Percentiles rank a stretch among this genome's conserved stretches.
These are phyloP conservation scores for Heliconius sara DNA, from an alignment of 2,888 invertebrate genomes.

Conservation along the genomic window DNA sequence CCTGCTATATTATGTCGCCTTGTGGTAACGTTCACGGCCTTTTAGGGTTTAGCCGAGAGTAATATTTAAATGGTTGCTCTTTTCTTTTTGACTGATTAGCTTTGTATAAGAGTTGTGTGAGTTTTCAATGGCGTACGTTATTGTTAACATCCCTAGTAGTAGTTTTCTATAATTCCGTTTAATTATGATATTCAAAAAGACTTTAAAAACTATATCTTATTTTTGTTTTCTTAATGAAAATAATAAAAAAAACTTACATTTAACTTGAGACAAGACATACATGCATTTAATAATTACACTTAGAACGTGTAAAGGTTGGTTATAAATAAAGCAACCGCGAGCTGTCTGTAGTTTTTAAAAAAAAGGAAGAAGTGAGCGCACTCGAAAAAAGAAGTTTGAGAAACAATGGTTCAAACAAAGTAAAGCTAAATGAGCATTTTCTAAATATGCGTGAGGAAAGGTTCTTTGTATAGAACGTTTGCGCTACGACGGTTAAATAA, in stretches of 20 bases:
- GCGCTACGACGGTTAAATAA: constrained; percentile 13
- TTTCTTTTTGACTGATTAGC: constrained; percentile 27
- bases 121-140: not conserved
- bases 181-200: not conserved
- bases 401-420: constrained; percentile 37
- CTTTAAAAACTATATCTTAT: not conserved
- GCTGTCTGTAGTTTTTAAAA: constrained; percentile 35
- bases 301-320: constrained; percentile 15
- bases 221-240: not conserved
- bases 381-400: constrained; percentile 39
- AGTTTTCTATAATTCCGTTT: not conserved
- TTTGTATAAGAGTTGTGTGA: not conserved
- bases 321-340: constrained; percentile 30
- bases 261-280: constrained; percentile 1
- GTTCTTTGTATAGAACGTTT: constrained; percentile 30
- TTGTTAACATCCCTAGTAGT: not conserved
- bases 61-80: constrained; percentile 29
- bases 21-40: constrained; percentile 31
- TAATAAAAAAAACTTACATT: not conserved
- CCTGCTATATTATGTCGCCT: constrained; percentile 55
- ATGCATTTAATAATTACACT: constrained; percentile 23
- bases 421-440: constrained; percentile 39
- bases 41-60: constrained; percentile 21
- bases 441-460: constrained; percentile 37
- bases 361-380: constrained; percentile 34